Evolutionary conservation across 1,140 invertebrate genomes (phyloP).

Genomic region (Pogonomyrmex californicus): DNA sequence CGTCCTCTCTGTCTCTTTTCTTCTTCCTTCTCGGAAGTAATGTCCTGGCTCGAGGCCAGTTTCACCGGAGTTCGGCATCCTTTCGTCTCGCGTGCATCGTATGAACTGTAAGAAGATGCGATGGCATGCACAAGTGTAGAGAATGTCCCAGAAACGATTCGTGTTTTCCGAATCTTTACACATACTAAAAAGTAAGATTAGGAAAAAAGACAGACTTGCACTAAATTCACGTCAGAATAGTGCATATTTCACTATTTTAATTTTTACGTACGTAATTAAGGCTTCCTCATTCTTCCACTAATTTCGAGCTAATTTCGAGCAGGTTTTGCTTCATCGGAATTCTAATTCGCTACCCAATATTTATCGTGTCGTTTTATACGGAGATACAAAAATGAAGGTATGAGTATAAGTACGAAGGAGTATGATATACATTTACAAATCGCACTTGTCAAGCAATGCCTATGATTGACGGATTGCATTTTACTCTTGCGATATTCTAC

Average conservation of each 20-base stretch:
- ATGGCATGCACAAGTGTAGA: not conserved
- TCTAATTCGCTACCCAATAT: not conserved
- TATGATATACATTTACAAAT: not conserved
- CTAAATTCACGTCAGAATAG: not conserved
- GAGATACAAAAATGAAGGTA: not conserved
- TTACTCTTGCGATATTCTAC: not conserved
- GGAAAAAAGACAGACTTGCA: not conserved
- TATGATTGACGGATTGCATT: not conserved
- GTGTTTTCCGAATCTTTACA: not conserved
- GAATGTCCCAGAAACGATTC: not conserved
- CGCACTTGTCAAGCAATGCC: not conserved
- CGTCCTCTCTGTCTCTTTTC: conserved; percentile 2
- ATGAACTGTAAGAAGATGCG: not conserved
- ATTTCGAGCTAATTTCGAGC: not conserved
- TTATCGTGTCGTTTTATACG: not conserved
- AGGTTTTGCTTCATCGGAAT: not conserved
- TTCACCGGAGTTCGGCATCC: conserved; percentile 50
- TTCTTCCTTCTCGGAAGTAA: conserved; percentile 67
- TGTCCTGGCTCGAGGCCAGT: conserved; percentile 76
- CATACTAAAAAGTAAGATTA: not conserved
- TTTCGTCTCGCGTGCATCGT: conserved; percentile 33
- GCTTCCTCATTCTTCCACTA: not conserved
- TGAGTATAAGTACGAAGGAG: too few relatives aligned
- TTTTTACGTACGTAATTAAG: not conserved
- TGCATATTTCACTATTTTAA: not conserved